phyloP scores from a whole-genome alignment of 2,797 vertebrate species.

The Platyrinchus mystaceus region DNA sequence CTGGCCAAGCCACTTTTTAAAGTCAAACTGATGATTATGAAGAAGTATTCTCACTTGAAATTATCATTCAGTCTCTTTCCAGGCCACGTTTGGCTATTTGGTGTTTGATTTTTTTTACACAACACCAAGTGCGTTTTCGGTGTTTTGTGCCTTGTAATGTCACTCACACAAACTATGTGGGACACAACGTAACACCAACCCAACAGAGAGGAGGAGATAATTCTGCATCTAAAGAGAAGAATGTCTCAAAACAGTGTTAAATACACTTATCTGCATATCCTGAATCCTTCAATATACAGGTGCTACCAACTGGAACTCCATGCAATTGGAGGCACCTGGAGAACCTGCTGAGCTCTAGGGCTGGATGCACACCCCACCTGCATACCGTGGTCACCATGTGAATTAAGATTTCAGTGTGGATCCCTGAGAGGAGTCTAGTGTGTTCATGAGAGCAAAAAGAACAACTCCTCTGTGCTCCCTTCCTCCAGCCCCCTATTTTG shows the following conservation, averaged over 20 bases:
- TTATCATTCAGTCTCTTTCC: neutral
- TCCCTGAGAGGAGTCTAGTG: neutral
- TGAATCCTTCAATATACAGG: neutral
- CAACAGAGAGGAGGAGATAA: neutral
- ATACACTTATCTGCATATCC: neutral
- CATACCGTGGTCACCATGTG: neutral
- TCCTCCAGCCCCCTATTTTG: fast-evolving
- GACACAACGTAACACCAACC: neutral
- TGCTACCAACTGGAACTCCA: neutral
- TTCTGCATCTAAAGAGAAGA: neutral
- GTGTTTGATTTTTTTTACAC: neutral
- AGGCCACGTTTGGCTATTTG: neutral
- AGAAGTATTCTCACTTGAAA: neutral
- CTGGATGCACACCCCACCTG: neutral
- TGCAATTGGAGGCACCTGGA: neutral
- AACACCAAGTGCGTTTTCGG: neutral
- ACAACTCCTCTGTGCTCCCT: neutral
- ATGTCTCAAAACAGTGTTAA: neutral
- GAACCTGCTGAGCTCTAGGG: neutral
- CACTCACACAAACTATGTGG: neutral
- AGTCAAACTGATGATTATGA: neutral
- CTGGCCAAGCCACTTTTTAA: neutral
- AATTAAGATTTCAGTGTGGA: neutral
- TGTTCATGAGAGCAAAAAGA: neutral
- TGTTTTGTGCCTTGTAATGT: neutral